Base-by-base conservation (phyloP, 1,140 invertebrate genomes). In the Vollenhovia emeryi region DNA sequence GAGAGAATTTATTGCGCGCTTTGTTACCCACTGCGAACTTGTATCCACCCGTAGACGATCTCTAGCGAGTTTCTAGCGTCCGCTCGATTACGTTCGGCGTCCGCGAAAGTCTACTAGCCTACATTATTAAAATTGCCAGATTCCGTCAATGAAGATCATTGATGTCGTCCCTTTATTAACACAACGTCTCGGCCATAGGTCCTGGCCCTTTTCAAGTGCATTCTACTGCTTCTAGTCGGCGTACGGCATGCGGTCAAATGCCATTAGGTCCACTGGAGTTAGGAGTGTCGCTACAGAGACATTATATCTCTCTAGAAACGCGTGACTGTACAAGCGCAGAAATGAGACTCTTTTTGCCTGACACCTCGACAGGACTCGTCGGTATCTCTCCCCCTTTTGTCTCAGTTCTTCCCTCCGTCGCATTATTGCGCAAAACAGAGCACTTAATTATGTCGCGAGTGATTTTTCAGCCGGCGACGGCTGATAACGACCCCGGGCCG, bases 401-500 rank as follows among this genome's bases (percentile, higher is more conserved):
- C 84, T 85, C 57, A 85, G 27, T 83, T 66, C 57, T 60, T 86
- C 50, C 73, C 82, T 60, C 40, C 48, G 52, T 55, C 36, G 74
- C 88, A 69, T 90, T 90, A 90, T 87, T 89, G 89, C 80, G 82
- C 86, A 87, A 90, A 90, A 87, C 89, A 36, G 89, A 90, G 82
- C 89, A 89, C 89, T 89, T 89, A 89, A 90, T 90, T 90, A 90
- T 89, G 89, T 90, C 89, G 85, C 89, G 89, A 85, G 89, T 83
- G 88, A 90, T 90, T 90, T 89, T 90, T 90, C 88, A 90, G 64
- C n/a, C 87, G 87, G 64, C 45, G 57, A 78, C 55, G 30, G 60
- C 78, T 89, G 88, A 89, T 89, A 89, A 89, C 73, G 73, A 76
- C 86, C n/a, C 13, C 50, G 62, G 30, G 64, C 24, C 73, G 74